A percentile compares a stretch with the other conserved stretches of the same genome.
Conservation (phyloP, 2,888 invertebrate genomes). For the Galeopsomyia nigrocyanea region DNA sequence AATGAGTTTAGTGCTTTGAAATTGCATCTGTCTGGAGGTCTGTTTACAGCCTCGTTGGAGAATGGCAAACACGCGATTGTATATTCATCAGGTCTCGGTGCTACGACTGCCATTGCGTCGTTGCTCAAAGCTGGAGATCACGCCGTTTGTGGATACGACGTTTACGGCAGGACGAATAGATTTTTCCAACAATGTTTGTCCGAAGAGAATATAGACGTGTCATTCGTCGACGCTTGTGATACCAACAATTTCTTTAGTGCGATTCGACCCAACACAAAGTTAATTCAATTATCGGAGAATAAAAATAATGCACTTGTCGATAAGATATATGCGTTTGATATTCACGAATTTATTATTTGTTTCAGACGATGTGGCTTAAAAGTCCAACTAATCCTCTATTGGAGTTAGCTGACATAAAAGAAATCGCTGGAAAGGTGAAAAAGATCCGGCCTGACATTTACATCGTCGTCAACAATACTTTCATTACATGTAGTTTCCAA, state of each 20-base stretch:
- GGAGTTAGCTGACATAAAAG: conserved; percentile 89
- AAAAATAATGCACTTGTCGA: too few relatives aligned
- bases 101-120: conserved; percentile 81
- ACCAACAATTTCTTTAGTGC: conserved; percentile 76
- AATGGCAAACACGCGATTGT: conserved; percentile 85
- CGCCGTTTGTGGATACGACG: conserved; percentile 89
- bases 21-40: conserved; percentile 86
- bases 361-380: conserved; percentile 91
- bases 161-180: conserved; percentile 95
- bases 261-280: conserved; percentile 88
- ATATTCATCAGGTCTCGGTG: conserved; percentile 93
- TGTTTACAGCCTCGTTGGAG: conserved; percentile 93
- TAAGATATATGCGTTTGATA: too few relatives aligned
- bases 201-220: conserved; percentile 80
- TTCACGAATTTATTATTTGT: conserved; percentile 25
- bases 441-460: conserved; percentile 71
- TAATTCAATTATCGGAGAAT: conserved; percentile 63
- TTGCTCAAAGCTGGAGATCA: conserved; percentile 90
- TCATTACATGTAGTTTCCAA: conserved; percentile 89
- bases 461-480: conserved; percentile 93
- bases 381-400: conserved; percentile 96
- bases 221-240: conserved; percentile 84
- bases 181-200: conserved; percentile 74
- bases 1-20: too few relatives aligned
- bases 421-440: conserved; percentile 76